Conservation (phyloP, 1,140 invertebrate genomes). For the Philaenus spumarius region DNA sequence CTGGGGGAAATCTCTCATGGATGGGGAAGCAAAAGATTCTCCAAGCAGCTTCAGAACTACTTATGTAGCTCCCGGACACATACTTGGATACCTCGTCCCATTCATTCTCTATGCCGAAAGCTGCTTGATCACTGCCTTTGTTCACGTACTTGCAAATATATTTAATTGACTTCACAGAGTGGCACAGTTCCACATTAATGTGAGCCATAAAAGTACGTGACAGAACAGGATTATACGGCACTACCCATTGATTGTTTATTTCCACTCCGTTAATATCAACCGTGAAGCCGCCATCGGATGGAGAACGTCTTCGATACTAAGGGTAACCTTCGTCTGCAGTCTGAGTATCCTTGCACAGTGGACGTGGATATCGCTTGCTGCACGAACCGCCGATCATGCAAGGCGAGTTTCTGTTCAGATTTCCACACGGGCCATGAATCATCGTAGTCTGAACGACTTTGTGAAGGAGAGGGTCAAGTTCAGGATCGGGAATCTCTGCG, state of each 20-base stretch:
- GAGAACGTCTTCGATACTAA: too few relatives aligned
- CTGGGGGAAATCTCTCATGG: conserved; percentile 36
- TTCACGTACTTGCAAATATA: conserved; percentile 42
- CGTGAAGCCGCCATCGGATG: conserved; percentile 5
- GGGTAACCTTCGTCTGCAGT: too few relatives aligned
- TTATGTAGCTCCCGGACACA: conserved; percentile 39
- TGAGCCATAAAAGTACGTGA: conserved; percentile 36
- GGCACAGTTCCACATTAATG: conserved; percentile 39
- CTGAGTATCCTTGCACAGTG: too few relatives aligned
- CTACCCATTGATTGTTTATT: conserved; percentile 38
- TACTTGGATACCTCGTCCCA: conserved; percentile 4
- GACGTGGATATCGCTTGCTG: too few relatives aligned
- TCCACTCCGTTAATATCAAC: conserved; percentile 4
- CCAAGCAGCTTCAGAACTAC: conserved; percentile 40
- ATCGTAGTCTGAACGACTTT: too few relatives aligned
- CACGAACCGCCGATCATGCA: too few relatives aligned
- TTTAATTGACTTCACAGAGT: conserved; percentile 36
- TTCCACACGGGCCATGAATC: too few relatives aligned
- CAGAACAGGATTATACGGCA: conserved; percentile 38
- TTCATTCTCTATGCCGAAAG: background rate
- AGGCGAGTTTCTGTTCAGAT: too few relatives aligned
- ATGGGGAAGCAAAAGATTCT: conserved; percentile 35
- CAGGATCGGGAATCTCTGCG: too few relatives aligned
- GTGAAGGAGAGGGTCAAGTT: too few relatives aligned
- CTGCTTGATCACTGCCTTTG: conserved; percentile 33